phyloP scores from a whole-genome alignment of 2,888 invertebrate species.

The Andrena fulva region DNA sequence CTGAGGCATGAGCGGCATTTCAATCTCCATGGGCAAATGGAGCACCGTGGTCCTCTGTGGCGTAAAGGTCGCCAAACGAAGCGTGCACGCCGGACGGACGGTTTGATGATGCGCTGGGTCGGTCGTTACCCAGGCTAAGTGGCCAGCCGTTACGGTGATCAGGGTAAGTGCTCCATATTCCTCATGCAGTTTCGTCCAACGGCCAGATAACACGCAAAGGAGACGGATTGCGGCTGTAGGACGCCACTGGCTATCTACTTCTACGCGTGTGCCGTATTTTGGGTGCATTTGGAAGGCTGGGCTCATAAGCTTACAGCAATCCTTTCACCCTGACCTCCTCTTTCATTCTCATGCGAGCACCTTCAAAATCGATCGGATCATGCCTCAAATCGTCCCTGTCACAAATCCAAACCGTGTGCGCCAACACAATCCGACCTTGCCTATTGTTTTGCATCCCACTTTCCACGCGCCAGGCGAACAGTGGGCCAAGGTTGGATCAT shows the following conservation, averaged over 20 bases:
- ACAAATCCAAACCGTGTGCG: slow-evolving; percentile 20
- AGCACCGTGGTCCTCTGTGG: slow-evolving; percentile 67
- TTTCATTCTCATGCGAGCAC: neutral
- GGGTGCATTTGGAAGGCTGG: neutral
- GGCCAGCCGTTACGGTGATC: slow-evolving; percentile 74
- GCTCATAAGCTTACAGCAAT: neutral
- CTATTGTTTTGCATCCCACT: slow-evolving; percentile 52
- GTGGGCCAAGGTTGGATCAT: slow-evolving; percentile 17
- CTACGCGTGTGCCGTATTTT: slow-evolving; percentile 50
- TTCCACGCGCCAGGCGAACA: slow-evolving; percentile 20
- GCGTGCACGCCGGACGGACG: slow-evolving; percentile 56
- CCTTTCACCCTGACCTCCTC: neutral
- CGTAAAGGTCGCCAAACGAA: slow-evolving; percentile 78
- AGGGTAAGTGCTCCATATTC: slow-evolving; percentile 77
- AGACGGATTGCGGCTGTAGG: slow-evolving; percentile 64
- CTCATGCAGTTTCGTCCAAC: slow-evolving; percentile 67
- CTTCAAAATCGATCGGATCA: neutral
- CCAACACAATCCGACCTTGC: slow-evolving; percentile 29
- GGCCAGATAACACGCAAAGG: slow-evolving; percentile 70
- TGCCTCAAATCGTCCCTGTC: slow-evolving; percentile 4
- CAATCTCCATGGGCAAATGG: slow-evolving; percentile 68
- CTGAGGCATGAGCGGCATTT: slow-evolving; percentile 67
- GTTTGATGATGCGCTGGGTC: slow-evolving; percentile 69
- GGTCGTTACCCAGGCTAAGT: slow-evolving; percentile 80
- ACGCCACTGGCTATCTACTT: slow-evolving; percentile 61